Percentiles rank a stretch among this genome's conserved stretches.
Evolutionary conservation across 2,797 vertebrate species (phyloP).

Genomic region (Sebastiscus tertius): DNA sequence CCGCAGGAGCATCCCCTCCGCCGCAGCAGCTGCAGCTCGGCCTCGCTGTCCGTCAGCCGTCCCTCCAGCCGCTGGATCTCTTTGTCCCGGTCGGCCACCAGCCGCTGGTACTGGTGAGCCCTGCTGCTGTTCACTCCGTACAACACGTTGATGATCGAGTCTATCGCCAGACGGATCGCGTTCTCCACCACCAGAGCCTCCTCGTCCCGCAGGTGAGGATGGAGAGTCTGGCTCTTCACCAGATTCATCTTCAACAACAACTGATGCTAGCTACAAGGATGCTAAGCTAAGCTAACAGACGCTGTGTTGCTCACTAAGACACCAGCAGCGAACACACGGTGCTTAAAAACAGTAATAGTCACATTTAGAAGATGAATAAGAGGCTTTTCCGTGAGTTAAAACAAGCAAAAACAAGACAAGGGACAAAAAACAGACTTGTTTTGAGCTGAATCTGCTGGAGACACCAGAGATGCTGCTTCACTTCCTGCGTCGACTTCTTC

Average conservation of each 20-base stretch:
- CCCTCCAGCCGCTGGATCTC: conserved; percentile 73
- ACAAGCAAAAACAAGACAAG: fast-evolving
- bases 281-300: background rate
- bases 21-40: conserved; percentile 54
- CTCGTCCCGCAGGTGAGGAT: conserved; percentile 60
- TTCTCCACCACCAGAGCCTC: conserved; percentile 70
- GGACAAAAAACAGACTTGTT: fast-evolving
- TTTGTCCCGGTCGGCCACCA: conserved; percentile 74
- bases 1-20: conserved; percentile 44
- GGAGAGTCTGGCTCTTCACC: conserved; percentile 24
- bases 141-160: conserved; percentile 73
- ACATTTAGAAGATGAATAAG: background rate
- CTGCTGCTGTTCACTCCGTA: conserved; percentile 62
- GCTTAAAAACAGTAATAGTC: background rate
- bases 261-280: background rate
- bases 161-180: conserved; percentile 71
- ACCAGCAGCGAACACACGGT: background rate
- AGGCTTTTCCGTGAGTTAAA: background rate
- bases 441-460: background rate
- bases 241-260: conserved; percentile 46
- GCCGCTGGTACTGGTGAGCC: conserved; percentile 60
- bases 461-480: background rate
- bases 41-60: conserved; percentile 55
- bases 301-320: background rate
- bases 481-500: background rate